phyloP scores from a whole-genome alignment of 2,888 invertebrate genomes.

The Mesochorus sp. region DNA sequence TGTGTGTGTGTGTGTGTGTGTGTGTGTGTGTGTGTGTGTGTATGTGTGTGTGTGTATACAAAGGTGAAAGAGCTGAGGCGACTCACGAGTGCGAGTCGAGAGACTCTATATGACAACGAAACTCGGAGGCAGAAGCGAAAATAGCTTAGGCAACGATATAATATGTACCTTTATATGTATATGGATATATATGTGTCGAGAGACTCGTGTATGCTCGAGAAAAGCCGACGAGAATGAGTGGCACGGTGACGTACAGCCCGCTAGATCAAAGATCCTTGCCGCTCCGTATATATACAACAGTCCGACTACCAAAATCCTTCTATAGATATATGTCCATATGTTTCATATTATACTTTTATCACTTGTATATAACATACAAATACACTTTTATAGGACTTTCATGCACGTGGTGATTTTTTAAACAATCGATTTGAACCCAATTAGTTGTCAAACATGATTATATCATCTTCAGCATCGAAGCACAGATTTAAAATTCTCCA shows the following conservation, averaged over 20 bases:
- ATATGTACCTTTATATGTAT: neutral
- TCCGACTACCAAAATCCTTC: constrained; percentile 43
- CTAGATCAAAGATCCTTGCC: constrained; percentile 59
- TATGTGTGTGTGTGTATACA: neutral
- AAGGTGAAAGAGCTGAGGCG: constrained; percentile 24
- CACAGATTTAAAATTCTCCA: too few relatives aligned
- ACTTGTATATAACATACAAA: too few relatives aligned
- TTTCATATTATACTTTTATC: too few relatives aligned
- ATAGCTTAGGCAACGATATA: constrained; percentile 26
- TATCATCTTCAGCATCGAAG: too few relatives aligned
- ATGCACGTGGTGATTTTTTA: too few relatives aligned
- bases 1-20: too few relatives aligned
- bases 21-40: too few relatives aligned
- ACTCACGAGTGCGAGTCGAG: constrained; percentile 52
- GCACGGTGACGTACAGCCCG: constrained; percentile 49
- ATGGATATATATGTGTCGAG: neutral
- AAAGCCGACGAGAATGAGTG: constrained; percentile 57
- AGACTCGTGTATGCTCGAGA: constrained; percentile 24
- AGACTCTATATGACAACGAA: constrained; percentile 36
- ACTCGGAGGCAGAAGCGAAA: constrained; percentile 39
- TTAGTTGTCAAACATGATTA: too few relatives aligned
- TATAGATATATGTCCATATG: constrained; percentile 20
- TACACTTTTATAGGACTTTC: too few relatives aligned
- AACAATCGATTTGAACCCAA: too few relatives aligned
- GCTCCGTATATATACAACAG: constrained; percentile 25